Base-by-base conservation (phyloP, 2,888 invertebrate genomes). In the Harpalus rufipes region DNA sequence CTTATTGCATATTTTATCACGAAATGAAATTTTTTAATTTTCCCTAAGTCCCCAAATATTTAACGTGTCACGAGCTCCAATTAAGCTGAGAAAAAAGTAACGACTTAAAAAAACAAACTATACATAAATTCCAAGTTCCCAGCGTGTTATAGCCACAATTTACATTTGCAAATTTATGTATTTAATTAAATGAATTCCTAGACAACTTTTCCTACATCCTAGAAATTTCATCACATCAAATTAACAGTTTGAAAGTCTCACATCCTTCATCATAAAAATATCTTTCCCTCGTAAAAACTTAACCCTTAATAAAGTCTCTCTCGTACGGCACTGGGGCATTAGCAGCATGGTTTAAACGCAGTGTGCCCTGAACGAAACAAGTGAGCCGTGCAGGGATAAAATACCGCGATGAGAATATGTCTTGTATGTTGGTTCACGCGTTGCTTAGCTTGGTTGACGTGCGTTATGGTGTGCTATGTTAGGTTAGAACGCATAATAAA, bases 121-220 rank as follows among this genome's bases (percentile, higher is more conserved):
- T 51, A 74, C 32, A 44, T 74, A 44, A 74, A 74, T 18, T 74
- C 41, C 10, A 44, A 74, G 18, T 41, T 41, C 18, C 41, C 32
- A 39, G 5, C 39, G 44, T 74, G 72, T 68, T 68, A 68, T 41
- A 32, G 1, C 14, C 12, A 68, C 21, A 68, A 32, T 68, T 68
- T 68, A 39, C 68, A 68, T 68, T 68, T 68, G 68, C 12, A 14
- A 74, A 74, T 44, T 41, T 74, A 74, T 74, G 72, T 44, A 44
- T 74, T 74, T 74, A 74, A 74, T 74, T 74, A 74, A 74, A 74
- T 16, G 72, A 74, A 74, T 74, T 74, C 18, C 72, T 44, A 44
- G 44, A 68, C 25, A 16, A 25, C 10, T 65, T 25, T 25, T 65
- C 16, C 61, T 65, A 56, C 56, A 44, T 41, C 18, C 16, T 18